These are phyloP conservation scores for Setophaga coronata DNA, from an alignment of 2,113 vertebrate species.

Conservation along the genomic window DNA sequence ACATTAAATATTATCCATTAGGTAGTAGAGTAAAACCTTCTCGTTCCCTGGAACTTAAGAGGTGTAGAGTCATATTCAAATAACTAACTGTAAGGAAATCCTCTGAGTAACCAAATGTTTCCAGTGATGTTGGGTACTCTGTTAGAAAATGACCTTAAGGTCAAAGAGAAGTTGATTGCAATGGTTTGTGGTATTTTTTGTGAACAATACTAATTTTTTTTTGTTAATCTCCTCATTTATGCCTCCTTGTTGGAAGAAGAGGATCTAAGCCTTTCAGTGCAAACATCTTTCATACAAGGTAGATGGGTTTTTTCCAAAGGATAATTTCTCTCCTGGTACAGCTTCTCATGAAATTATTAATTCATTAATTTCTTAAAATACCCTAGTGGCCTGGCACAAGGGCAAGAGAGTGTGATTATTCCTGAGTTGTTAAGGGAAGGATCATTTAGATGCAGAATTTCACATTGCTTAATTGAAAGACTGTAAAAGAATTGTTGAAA, in stretches of 20 bases:
- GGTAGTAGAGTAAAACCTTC: neutral
- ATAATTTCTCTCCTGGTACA: neutral
- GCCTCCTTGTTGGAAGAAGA: neutral
- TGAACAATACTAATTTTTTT: neutral
- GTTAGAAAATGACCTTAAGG: neutral
- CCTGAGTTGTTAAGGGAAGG: neutral
- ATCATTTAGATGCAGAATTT: slow-evolving; percentile 21
- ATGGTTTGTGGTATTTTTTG: neutral
- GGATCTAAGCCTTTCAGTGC: neutral
- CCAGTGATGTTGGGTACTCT: neutral
- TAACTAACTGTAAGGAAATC: neutral
- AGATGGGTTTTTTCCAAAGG: neutral
- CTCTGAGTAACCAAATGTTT: neutral
- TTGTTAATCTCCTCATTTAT: neutral
- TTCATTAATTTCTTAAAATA: slow-evolving; percentile 6
- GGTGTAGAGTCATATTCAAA: neutral
- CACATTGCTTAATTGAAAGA: slow-evolving; percentile 11
- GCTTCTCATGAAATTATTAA: neutral
- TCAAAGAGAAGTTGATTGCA: neutral
- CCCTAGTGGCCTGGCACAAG: neutral
- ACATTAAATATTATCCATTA: neutral
- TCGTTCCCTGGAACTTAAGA: neutral
- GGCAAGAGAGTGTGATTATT: neutral
- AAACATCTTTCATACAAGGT: neutral
- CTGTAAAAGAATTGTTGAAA: neutral